A percentile compares a stretch with the other conserved stretches of the same genome.
These are phyloP conservation scores for Drosophila watanabei DNA, from an alignment of 1,140 invertebrate species.

Conservation along the genomic window DNA sequence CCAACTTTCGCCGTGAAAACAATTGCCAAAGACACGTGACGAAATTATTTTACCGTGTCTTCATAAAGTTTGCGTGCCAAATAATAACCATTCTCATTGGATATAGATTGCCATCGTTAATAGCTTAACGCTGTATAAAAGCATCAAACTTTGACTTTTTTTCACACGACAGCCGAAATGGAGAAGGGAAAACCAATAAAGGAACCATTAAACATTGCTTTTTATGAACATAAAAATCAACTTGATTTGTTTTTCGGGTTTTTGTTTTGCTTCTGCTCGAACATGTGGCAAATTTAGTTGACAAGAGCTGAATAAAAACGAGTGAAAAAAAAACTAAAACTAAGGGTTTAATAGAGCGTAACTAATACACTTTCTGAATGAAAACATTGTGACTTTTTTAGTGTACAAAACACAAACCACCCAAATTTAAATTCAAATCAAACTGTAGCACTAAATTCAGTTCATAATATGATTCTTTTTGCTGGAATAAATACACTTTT, in stretches of 20 bases:
- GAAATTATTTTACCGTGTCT: constrained; percentile 18
- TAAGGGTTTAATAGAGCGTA: neutral
- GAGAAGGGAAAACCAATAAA: constrained; percentile 51
- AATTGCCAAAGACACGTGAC: constrained; percentile 25
- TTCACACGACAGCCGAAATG: constrained; percentile 50
- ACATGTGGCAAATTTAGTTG: constrained; percentile 45
- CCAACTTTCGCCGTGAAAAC: constrained; percentile 16
- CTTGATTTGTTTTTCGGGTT: constrained; percentile 10
- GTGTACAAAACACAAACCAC: neutral
- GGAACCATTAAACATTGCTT: constrained; percentile 69
- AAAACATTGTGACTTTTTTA: neutral
- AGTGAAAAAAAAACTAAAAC: neutral
- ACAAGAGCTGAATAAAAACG: constrained; percentile 15
- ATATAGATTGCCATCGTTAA: constrained; percentile 61
- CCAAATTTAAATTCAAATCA: neutral
- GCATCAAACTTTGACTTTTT: constrained; percentile 25
- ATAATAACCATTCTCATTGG: constrained; percentile 31
- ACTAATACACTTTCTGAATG: neutral
- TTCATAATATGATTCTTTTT: neutral
- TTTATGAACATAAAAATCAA: constrained; percentile 49
- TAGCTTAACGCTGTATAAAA: constrained; percentile 52
- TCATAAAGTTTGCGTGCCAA: constrained; percentile 24
- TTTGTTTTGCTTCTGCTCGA: constrained; percentile 18
- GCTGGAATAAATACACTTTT: too few species aligned
- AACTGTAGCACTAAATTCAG: neutral